These are phyloP conservation scores for Drosophila ogumai DNA, from an alignment of 1,140 invertebrate genomes.

Conservation along the genomic window DNA sequence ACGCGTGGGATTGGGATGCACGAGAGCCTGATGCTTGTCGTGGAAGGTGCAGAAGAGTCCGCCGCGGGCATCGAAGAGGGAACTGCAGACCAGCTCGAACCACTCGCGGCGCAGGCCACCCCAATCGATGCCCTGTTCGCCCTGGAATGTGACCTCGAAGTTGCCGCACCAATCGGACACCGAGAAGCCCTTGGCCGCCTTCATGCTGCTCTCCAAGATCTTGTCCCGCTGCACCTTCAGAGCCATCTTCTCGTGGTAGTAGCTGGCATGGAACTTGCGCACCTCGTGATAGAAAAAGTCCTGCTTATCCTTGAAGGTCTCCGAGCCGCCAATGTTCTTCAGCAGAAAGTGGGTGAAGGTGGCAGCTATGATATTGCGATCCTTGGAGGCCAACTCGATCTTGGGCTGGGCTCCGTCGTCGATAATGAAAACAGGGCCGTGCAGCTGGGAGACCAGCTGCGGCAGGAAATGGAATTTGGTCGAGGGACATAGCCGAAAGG, in stretches of 20 bases:
- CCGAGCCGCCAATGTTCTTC: conserved; percentile 98
- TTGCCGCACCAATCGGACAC: conserved; percentile 96
- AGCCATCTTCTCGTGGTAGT: conserved; percentile 93
- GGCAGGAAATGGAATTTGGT: conserved; percentile 92
- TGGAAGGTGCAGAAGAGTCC: conserved; percentile 94
- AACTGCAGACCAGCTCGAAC: conserved; percentile 95
- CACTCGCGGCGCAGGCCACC: conserved; percentile 96
- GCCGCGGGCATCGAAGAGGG: conserved; percentile 93
- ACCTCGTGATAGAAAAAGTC: conserved; percentile 98
- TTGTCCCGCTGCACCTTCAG: conserved; percentile 93
- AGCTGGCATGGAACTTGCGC: conserved; percentile 92
- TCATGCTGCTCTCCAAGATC: conserved; percentile 93
- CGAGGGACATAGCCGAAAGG: conserved; percentile 96
- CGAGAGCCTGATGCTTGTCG: conserved; percentile 92
- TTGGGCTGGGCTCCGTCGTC: conserved; percentile 96
- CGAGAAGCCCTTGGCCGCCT: conserved; percentile 90
- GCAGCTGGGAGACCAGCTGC: conserved; percentile 82
- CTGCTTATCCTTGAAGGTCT: conserved; percentile 98
- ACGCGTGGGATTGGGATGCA: conserved; percentile 94
- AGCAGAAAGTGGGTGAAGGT: conserved; percentile 96
- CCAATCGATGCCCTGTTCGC: conserved; percentile 97
- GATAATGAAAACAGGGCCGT: conserved; percentile 89
- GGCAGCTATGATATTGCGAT: conserved; percentile 95
- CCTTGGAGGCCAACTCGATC: conserved; percentile 92
- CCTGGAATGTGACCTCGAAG: conserved; percentile 96